A percentile compares a stretch with the other conserved stretches of the same genome.
Conservation (phyloP, 2,888 invertebrate species). For the Athalia rosae region DNA sequence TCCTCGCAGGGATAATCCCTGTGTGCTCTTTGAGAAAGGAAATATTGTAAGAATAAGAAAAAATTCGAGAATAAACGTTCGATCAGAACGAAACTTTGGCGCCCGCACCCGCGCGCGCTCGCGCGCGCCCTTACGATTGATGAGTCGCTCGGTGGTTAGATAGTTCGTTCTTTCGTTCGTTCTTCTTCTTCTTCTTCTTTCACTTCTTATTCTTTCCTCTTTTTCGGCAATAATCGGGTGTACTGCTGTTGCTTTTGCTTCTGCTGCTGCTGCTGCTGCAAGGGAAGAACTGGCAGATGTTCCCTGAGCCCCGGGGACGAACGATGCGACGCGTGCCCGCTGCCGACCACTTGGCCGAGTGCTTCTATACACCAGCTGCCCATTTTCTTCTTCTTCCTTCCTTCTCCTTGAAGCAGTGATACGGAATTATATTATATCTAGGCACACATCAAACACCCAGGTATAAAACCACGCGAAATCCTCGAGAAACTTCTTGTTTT, state of each 20-base stretch:
- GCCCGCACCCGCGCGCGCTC: too few relatives aligned
- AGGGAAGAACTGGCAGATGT: slow-evolving; percentile 67
- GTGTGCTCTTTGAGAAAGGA: slow-evolving; percentile 22
- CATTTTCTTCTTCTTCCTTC: slow-evolving; percentile 24
- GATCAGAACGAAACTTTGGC: background rate
- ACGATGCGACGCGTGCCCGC: slow-evolving; percentile 71
- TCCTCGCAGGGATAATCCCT: slow-evolving; percentile 5
- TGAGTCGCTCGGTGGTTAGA: slow-evolving; percentile 3
- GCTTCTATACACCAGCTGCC: slow-evolving; percentile 46
- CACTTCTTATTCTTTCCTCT: slow-evolving; percentile 3
- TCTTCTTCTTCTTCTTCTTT: slow-evolving; percentile 2
- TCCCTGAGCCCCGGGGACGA: slow-evolving; percentile 56
- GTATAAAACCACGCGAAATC: background rate
- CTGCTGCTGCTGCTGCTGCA: background rate
- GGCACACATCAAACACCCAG: slow-evolving; percentile 12
- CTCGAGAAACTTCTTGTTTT: background rate
- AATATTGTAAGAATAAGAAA: background rate
- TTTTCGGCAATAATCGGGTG: slow-evolving; percentile 32
- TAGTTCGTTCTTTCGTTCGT: slow-evolving; percentile 16
- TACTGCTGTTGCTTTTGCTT: too few relatives aligned
- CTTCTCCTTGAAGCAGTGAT: slow-evolving; percentile 43
- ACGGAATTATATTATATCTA: slow-evolving; percentile 34
- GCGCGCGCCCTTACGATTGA: background rate
- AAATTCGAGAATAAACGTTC: slow-evolving; percentile 41
- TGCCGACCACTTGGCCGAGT: slow-evolving; percentile 69